phyloP scores from a whole-genome alignment of 2,888 invertebrate genomes.

The Eudemis profundana region DNA sequence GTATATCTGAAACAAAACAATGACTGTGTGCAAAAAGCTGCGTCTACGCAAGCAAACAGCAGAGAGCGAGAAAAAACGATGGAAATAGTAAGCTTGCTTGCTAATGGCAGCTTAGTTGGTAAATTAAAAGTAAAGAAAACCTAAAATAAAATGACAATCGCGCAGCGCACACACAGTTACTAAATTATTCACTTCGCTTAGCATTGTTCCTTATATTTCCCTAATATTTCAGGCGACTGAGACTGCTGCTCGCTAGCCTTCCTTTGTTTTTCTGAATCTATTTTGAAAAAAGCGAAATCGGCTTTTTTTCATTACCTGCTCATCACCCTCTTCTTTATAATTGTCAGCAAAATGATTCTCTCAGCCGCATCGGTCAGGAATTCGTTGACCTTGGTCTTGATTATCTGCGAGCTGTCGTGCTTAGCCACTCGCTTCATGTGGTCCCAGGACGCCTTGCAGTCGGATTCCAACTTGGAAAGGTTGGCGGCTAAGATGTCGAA shows the following conservation, averaged over 20 bases:
- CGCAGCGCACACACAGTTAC: constrained; percentile 17
- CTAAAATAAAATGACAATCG: constrained; percentile 14
- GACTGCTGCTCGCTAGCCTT: too few relatives aligned
- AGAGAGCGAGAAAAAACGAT: background rate
- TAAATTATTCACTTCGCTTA: constrained; percentile 16
- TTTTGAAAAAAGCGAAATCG: background rate
- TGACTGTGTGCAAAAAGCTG: constrained; percentile 43
- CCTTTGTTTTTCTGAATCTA: background rate
- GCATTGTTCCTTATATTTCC: too few relatives aligned
- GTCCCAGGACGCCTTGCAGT: constrained; percentile 99
- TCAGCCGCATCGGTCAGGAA: constrained; percentile 99
- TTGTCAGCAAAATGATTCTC: constrained; percentile 96
- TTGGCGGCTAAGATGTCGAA: constrained; percentile 96
- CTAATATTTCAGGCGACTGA: too few relatives aligned
- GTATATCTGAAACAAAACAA: constrained; percentile 87
- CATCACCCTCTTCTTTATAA: constrained; percentile 96
- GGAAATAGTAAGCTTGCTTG: background rate
- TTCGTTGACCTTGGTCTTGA: constrained; percentile 97
- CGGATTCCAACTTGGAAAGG: constrained; percentile 94
- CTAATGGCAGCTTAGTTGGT: background rate
- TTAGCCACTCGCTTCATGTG: constrained; percentile 97
- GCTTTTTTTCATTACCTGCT: constrained; percentile 87
- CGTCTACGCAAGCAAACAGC: constrained; percentile 42
- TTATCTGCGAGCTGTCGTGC: constrained; percentile 94
- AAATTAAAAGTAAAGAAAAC: background rate